Evolutionary conservation across 2,888 invertebrate genomes (phyloP).

Genomic region (Leptura quadrifasciata): DNA sequence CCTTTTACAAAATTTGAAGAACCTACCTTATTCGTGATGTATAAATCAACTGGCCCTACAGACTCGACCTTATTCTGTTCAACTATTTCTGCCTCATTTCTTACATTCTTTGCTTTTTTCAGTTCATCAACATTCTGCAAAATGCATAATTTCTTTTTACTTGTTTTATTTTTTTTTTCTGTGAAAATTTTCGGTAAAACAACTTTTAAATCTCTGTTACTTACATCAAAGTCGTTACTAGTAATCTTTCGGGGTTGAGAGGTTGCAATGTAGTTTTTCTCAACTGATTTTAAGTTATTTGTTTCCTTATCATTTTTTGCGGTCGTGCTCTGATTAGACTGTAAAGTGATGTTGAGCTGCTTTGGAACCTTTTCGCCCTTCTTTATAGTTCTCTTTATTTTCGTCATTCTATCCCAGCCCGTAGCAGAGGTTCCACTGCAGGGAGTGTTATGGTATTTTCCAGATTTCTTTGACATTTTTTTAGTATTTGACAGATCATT

Average conservation of each 20-base stretch:
- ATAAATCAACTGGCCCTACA: not conserved
- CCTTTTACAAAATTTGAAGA: too few relatives aligned
- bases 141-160: conserved; percentile 15
- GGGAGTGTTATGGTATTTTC: not conserved
- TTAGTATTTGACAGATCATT: not conserved
- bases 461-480: not conserved
- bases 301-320: not conserved
- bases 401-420: conserved; percentile 61
- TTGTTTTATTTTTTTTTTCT: not conserved
- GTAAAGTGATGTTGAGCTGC: conserved; percentile 52
- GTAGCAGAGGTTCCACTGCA: conserved; percentile 35
- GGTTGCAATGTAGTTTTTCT: not conserved
- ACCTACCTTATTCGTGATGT: too few relatives aligned
- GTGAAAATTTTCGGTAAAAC: not conserved
- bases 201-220: conserved; percentile 15
- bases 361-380: conserved; percentile 50
- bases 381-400: conserved; percentile 58
- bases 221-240: conserved; percentile 5
- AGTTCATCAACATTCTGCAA: conserved; percentile 30
- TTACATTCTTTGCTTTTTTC: not conserved
- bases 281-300: not conserved
- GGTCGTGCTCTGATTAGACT: conserved; percentile 32
- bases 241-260: too few relatives aligned
- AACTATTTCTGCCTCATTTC: not conserved
- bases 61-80: not conserved